Evolutionary conservation across 2,113 vertebrate species (phyloP).

Genomic region (Stegastes partitus): DNA sequence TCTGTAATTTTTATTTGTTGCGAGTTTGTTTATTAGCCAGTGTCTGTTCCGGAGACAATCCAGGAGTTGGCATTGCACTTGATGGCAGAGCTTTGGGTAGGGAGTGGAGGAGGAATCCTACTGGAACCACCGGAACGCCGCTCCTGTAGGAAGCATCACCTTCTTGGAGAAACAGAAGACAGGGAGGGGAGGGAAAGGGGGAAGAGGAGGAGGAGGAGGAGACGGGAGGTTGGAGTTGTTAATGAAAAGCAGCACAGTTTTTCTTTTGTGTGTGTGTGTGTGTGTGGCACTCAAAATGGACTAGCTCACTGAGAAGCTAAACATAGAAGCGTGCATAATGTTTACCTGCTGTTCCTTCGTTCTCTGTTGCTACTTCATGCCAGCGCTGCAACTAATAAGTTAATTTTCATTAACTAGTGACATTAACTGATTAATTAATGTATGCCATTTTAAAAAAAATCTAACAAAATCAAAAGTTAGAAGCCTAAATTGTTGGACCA

Average conservation of each 20-base stretch:
- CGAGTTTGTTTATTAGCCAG: constrained; percentile 90
- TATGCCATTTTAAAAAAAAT: neutral
- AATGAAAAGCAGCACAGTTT: constrained; percentile 57
- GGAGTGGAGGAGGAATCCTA: constrained; percentile 88
- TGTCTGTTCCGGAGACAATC: constrained; percentile 96
- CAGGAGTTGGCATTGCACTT: constrained; percentile 99
- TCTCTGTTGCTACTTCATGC: neutral
- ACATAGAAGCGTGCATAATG: neutral
- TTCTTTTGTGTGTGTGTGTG: constrained; percentile 8
- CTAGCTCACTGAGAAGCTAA: neutral
- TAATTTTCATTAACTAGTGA: neutral
- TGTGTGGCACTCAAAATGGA: constrained; percentile 10
- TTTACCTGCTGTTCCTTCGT: neutral
- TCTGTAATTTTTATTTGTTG: constrained; percentile 66
- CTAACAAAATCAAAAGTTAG: neutral
- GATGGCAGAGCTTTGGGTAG: constrained; percentile 97
- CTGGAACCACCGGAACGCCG: constrained; percentile 99
- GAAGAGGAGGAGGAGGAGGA: constrained; percentile 21
- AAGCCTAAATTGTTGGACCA: neutral
- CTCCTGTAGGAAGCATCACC: constrained; percentile 99
- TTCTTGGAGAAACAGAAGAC: constrained; percentile 92
- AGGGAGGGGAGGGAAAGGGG: constrained; percentile 47
- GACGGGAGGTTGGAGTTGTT: constrained; percentile 40
- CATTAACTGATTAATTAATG: neutral
- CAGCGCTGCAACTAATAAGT: neutral